Evolutionary conservation across 2,113 vertebrate species (phyloP), one percentile per base, ranked within the genome.

Genomic region (Sminthopsis crassicaudata): DNA sequence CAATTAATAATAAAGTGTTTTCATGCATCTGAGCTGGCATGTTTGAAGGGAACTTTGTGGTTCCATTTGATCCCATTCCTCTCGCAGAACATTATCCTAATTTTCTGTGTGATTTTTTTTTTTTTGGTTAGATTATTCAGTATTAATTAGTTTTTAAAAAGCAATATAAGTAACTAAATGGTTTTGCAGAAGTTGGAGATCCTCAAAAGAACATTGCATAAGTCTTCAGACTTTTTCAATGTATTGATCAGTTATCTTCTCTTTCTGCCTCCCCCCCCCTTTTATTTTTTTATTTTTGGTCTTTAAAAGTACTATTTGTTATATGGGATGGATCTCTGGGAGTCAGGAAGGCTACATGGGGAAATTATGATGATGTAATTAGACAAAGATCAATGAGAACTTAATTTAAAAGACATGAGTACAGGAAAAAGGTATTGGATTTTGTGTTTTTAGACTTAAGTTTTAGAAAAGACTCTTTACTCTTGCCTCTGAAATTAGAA

Each of bases 1-100:
- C 48, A 48, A 57, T 89, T 95, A 76, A 0, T 96, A 94, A 94
- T 95, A 94, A 94, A 93, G 93, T 92, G 94, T 55, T 95, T 96
- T 95, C 95, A 53, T 89, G 60, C 67, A 2, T 92, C 16, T 53
- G 90, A 57, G 16, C n/a, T n/a, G n/a, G n/a, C 52, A 95, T 96
- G 52, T 42, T n/a, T 90, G 67, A 91, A 4, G 0, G 90, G 53
- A 42, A 48, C 92, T 46, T 94, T 93, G 96, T 26, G 60, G 51
- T 90, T 96, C 30, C 53, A 36, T 60, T 95, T 46, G 90, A 42
- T 52, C 57, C 57, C 67, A 10, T 91, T 12, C 7, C 25, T 84
- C 30, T 4, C 8, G 91, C 10, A 30, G 25, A 36, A 67, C 67
- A 36, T n/a, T 30, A 51, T 46, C 51, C 96, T 14, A 26, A 54